These are phyloP conservation scores for Canis aureus DNA, from an alignment of 2,113 vertebrate genomes.

Conservation along the genomic window DNA sequence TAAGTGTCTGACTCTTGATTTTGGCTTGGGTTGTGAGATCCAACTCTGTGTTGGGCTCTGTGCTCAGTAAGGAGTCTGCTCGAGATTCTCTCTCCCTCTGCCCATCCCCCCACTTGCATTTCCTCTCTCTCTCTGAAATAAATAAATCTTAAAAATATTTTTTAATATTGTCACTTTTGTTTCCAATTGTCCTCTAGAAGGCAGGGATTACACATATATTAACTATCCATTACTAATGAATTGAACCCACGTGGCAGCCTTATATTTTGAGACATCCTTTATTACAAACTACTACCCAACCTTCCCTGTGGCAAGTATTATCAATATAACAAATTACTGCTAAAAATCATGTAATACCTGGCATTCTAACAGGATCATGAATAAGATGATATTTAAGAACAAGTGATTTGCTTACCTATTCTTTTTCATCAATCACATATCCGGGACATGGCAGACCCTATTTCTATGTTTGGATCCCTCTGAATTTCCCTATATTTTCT, in stretches of 20 bases:
- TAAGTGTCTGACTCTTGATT: background rate
- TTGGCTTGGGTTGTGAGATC: background rate
- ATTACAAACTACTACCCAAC: background rate
- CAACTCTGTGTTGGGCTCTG: background rate
- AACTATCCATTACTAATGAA: background rate
- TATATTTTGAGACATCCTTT: background rate
- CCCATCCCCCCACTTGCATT: background rate
- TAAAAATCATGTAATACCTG: background rate
- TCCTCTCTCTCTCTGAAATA: background rate
- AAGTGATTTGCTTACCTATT: background rate
- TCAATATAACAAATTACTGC: background rate
- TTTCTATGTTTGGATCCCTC: background rate
- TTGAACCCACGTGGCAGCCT: background rate
- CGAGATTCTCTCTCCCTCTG: background rate
- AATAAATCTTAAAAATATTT: background rate
- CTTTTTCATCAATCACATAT: background rate
- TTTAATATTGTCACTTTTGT: background rate
- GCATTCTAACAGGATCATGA: background rate
- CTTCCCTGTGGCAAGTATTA: background rate
- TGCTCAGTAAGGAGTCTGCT: background rate
- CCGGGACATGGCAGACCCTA: background rate
- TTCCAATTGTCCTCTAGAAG: background rate
- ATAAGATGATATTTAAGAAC: background rate
- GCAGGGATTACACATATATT: background rate
- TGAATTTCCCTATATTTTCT: background rate